Evolutionary conservation across 1,140 invertebrate genomes (phyloP).

Genomic region (Agrilus planipennis): DNA sequence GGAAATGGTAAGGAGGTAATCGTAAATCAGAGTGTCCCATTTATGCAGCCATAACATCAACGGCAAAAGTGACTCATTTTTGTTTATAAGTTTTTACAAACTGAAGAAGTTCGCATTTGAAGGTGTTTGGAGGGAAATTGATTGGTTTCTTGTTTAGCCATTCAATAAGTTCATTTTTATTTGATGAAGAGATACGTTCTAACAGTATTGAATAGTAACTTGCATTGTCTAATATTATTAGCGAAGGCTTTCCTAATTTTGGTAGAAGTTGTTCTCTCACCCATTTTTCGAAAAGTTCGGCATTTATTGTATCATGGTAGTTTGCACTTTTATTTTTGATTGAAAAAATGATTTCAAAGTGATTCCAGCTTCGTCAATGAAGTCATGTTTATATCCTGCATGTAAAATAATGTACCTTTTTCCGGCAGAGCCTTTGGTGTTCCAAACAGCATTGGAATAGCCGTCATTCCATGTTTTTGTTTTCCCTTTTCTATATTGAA

Average conservation of each 20-base stretch:
- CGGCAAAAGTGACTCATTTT: conserved; percentile 2
- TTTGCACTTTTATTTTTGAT: conserved; percentile 3
- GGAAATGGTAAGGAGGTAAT: not conserved
- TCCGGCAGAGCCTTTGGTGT: no score
- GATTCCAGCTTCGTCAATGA: not conserved
- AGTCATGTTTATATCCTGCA: not conserved
- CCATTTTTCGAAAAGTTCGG: conserved; percentile 2
- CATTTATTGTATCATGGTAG: conserved; percentile 6
- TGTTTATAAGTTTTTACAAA: not conserved
- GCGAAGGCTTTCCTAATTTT: conserved; percentile 3
- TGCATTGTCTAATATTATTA: conserved; percentile 10
- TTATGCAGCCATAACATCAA: not conserved
- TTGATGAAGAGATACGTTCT: conserved; percentile 2
- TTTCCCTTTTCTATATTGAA: no score
- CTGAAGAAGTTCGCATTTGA: conserved; percentile 4
- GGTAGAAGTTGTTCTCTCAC: conserved; percentile 2
- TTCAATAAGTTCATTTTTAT: conserved; percentile 2
- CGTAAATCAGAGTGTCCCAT: conserved; percentile 1
- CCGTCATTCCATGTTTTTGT: no score
- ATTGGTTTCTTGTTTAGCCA: conserved; percentile 2
- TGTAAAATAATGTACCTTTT: not conserved
- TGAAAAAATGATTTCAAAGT: conserved; percentile 1
- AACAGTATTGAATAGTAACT: conserved; percentile 5
- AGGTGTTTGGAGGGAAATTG: not conserved
- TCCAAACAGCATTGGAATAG: no score